phyloP scores from a whole-genome alignment of 2,113 vertebrate genomes.

The Tamias sibiricus region DNA sequence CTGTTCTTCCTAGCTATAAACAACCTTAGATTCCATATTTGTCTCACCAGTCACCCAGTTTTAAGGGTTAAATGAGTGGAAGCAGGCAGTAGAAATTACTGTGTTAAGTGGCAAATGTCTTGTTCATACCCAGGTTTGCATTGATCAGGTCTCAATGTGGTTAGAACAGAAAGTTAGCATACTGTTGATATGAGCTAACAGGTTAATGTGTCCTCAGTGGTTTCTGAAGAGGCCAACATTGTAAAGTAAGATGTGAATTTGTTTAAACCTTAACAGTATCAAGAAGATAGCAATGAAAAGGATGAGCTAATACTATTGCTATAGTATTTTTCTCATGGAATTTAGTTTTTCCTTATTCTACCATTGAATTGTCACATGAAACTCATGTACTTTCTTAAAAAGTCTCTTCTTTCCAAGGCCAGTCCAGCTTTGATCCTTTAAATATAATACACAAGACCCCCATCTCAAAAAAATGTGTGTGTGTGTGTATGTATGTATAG shows the following conservation, averaged over 20 bases:
- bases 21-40: not conserved
- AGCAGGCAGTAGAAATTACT: not conserved
- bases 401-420: slow-evolving; percentile 2
- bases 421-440: slow-evolving; percentile 10
- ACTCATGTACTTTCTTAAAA: not conserved
- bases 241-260: not conserved
- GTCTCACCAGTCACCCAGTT: not conserved
- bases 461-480: not conserved
- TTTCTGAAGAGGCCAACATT: slow-evolving; percentile 10
- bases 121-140: not conserved
- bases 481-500: not conserved
- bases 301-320: not conserved
- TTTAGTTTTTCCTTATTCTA: slow-evolving; percentile 36
- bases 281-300: slow-evolving; percentile 16
- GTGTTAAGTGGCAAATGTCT: not conserved
- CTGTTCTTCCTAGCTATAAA: slow-evolving; percentile 9
- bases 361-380: not conserved
- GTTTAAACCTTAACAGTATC: not conserved
- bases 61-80: not conserved
- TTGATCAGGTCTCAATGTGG: not conserved
- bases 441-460: not conserved
- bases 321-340: not conserved
- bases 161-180: not conserved
- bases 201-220: not conserved
- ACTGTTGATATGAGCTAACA: not conserved